Percentiles rank a stretch among this genome's conserved stretches.
These are phyloP conservation scores for Agraylea sexmaculata DNA, from an alignment of 1,140 invertebrate genomes.

Conservation along the genomic window DNA sequence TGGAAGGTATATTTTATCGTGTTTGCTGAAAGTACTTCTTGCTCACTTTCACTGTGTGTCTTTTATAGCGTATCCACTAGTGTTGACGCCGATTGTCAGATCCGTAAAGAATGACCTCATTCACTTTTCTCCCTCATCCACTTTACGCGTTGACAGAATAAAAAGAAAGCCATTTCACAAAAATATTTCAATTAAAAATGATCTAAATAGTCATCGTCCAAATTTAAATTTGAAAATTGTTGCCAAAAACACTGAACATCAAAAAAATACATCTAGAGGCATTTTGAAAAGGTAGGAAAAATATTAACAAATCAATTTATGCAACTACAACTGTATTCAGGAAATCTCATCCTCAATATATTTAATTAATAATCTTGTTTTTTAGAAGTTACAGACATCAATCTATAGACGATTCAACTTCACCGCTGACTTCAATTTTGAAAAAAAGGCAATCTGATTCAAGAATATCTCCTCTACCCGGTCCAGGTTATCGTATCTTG, in stretches of 20 bases:
- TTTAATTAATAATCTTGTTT: conserved; percentile 3
- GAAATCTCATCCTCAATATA: background rate
- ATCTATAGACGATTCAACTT: conserved; percentile 25
- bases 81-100: conserved; percentile 16
- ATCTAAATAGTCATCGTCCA: conserved; percentile 27
- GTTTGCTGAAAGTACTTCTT: background rate
- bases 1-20: conserved; percentile 9
- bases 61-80: conserved; percentile 3
- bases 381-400: conserved; percentile 10
- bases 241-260: conserved; percentile 30
- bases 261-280: conserved; percentile 13
- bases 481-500: conserved; percentile 61
- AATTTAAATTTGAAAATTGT: conserved; percentile 35
- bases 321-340: background rate
- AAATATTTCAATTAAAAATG: conserved; percentile 19
- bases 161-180: conserved; percentile 4
- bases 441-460: conserved; percentile 35
- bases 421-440: conserved; percentile 35
- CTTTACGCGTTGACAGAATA: conserved; percentile 8
- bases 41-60: background rate
- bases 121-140: conserved; percentile 16
- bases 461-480: conserved; percentile 9
- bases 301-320: background rate
- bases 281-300: conserved; percentile 16
- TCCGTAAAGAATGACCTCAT: conserved; percentile 15